A percentile compares a stretch with the other conserved stretches of the same genome.
Conservation (phyloP, 2,888 invertebrate genomes). For the Phortica okadai region DNA sequence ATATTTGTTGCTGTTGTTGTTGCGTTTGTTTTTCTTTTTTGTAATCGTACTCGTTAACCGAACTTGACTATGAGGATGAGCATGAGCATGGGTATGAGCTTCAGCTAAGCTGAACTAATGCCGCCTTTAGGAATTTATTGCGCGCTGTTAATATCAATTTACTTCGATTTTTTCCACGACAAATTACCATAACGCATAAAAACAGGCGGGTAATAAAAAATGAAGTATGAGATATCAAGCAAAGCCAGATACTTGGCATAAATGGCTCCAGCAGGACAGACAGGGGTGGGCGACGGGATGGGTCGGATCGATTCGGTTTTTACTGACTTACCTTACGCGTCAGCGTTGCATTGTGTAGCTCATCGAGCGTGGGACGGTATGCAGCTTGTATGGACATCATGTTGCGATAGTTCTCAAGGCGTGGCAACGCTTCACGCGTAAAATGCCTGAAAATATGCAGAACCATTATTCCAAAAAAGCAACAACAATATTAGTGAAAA, state of each 20-base stretch:
- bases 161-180: neutral
- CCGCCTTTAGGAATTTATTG: constrained; percentile 19
- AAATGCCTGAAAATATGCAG: constrained; percentile 80
- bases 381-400: constrained; percentile 92
- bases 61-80: too few species aligned
- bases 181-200: neutral
- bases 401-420: constrained; percentile 92
- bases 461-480: neutral
- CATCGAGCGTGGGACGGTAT: constrained; percentile 91
- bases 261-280: neutral
- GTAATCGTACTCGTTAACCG: too few species aligned
- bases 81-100: neutral
- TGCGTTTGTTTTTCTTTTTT: too few species aligned
- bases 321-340: constrained; percentile 83
- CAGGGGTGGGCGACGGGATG: neutral
- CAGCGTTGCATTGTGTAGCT: constrained; percentile 89
- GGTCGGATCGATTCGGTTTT: neutral
- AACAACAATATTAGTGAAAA: constrained; percentile 49
- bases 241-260: constrained; percentile 30
- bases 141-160: constrained; percentile 24
- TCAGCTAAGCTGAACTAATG: neutral
- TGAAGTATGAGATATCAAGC: constrained; percentile 38
- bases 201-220: too few species aligned
- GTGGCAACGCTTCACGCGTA: constrained; percentile 90
- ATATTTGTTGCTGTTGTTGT: constrained; percentile 6